These are phyloP conservation scores for Neoniphon sammara DNA, from an alignment of 2,797 vertebrate genomes.

Conservation along the genomic window DNA sequence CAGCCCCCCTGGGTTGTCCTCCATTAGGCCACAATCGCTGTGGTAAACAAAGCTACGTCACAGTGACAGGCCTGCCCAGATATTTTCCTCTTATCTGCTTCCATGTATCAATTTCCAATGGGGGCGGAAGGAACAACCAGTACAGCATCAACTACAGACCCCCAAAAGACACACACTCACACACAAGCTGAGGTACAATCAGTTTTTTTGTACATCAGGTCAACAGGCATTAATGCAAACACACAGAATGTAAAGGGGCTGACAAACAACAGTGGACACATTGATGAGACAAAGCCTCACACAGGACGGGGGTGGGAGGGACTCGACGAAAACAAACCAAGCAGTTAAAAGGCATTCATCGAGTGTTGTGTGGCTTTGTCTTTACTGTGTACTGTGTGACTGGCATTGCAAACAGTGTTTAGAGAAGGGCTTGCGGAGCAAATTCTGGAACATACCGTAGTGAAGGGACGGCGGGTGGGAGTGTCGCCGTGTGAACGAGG, in stretches of 20 bases:
- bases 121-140: not conserved
- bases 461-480: slow-evolving; percentile 11
- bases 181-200: not conserved
- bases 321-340: slow-evolving; percentile 41
- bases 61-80: slow-evolving; percentile 28
- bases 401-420: slow-evolving; percentile 66
- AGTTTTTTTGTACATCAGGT: slow-evolving; percentile 14
- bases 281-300: slow-evolving; percentile 51
- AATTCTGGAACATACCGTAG: slow-evolving; percentile 72
- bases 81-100: slow-evolving; percentile 36
- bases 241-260: slow-evolving; percentile 13
- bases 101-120: slow-evolving; percentile 2
- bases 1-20: not conserved
- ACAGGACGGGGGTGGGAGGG: slow-evolving; percentile 46
- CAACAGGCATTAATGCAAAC: slow-evolving; percentile 8
- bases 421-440: slow-evolving; percentile 59
- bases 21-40: not conserved
- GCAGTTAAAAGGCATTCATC: slow-evolving; percentile 53
- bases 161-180: slow-evolving; percentile 10
- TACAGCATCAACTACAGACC: not conserved
- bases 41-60: slow-evolving; percentile 58
- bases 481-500: slow-evolving; percentile 21
- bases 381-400: slow-evolving; percentile 52
- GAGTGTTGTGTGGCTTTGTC: slow-evolving; percentile 63
- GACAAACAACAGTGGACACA: slow-evolving; percentile 45